Conservation (phyloP, 2,888 invertebrate species). For the Ennomos erosarius region DNA sequence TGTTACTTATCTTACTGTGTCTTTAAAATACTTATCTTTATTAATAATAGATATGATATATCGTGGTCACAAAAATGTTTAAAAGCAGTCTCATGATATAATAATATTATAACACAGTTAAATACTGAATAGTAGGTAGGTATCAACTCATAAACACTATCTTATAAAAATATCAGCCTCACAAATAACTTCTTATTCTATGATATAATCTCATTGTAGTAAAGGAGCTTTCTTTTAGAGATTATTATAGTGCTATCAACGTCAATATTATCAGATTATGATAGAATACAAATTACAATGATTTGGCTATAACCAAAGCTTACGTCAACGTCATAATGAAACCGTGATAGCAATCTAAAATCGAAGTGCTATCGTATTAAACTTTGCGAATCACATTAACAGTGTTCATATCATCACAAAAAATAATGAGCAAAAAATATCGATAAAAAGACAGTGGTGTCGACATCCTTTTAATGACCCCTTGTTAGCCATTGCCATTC, state of each 20-base stretch:
- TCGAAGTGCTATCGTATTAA: conserved; percentile 28
- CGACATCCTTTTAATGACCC: conserved; percentile 77
- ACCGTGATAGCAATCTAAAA: conserved; percentile 25
- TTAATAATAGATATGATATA: too few relatives aligned
- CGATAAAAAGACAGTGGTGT: conserved; percentile 61
- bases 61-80: too few relatives aligned
- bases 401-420: conserved; percentile 48
- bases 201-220: too few relatives aligned
- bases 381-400: conserved; percentile 30
- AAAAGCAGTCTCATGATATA: too few relatives aligned
- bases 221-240: background rate
- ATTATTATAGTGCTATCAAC: background rate
- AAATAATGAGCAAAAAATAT: conserved; percentile 65
- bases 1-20: too few relatives aligned
- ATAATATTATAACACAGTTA: too few relatives aligned
- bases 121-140: too few relatives aligned
- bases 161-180: too few relatives aligned
- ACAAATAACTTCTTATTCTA: too few relatives aligned
- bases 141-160: too few relatives aligned
- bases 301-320: conserved; percentile 21
- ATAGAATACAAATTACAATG: conserved; percentile 19
- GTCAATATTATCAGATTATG: conserved; percentile 5
- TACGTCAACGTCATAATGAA: conserved; percentile 27
- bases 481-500: conserved; percentile 81
- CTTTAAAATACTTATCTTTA: too few relatives aligned